Evolutionary conservation across 1,140 invertebrate species (phyloP).

Genomic region (Conus betulinus): DNA sequence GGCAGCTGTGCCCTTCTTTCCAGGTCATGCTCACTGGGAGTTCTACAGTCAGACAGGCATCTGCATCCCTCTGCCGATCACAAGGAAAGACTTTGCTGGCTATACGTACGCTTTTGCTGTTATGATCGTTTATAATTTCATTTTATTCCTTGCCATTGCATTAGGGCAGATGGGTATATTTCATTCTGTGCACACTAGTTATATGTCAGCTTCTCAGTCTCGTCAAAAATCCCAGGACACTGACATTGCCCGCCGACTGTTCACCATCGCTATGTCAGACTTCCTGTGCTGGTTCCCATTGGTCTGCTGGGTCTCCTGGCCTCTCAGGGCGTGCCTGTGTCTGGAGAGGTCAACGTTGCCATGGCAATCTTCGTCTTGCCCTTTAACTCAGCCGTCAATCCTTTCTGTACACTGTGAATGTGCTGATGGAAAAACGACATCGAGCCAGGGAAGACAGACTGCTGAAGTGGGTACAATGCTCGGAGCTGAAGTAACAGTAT

Average conservation of each 20-base stretch:
- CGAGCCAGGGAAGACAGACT: not conserved
- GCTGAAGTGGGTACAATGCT: not conserved
- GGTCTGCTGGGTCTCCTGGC: slow-evolving; percentile 41
- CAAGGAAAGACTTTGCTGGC: slow-evolving; percentile 22
- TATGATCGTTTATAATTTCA: slow-evolving; percentile 49
- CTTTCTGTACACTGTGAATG: slow-evolving; percentile 43
- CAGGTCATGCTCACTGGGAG: slow-evolving; percentile 27
- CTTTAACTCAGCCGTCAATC: slow-evolving; percentile 57
- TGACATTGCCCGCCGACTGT: slow-evolving; percentile 41
- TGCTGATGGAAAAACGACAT: not conserved
- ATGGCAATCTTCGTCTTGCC: slow-evolving; percentile 52
- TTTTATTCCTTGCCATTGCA: slow-evolving; percentile 46
- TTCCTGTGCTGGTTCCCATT: slow-evolving; percentile 41
- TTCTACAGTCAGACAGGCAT: slow-evolving; percentile 54
- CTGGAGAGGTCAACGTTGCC: slow-evolving; percentile 51
- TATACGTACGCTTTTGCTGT: slow-evolving; percentile 45
- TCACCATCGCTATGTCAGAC: slow-evolving; percentile 44
- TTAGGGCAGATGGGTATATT: slow-evolving; percentile 48
- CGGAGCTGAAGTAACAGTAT: too few species aligned
- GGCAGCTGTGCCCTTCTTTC: too few species aligned
- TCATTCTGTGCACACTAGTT: not conserved
- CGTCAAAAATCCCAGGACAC: slow-evolving; percentile 31
- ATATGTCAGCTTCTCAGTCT: not conserved
- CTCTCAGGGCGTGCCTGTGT: slow-evolving; percentile 37
- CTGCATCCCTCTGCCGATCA: slow-evolving; percentile 51